phyloP scores from a whole-genome alignment of 2,113 vertebrate species.

The Ancistrus triradiatus region DNA sequence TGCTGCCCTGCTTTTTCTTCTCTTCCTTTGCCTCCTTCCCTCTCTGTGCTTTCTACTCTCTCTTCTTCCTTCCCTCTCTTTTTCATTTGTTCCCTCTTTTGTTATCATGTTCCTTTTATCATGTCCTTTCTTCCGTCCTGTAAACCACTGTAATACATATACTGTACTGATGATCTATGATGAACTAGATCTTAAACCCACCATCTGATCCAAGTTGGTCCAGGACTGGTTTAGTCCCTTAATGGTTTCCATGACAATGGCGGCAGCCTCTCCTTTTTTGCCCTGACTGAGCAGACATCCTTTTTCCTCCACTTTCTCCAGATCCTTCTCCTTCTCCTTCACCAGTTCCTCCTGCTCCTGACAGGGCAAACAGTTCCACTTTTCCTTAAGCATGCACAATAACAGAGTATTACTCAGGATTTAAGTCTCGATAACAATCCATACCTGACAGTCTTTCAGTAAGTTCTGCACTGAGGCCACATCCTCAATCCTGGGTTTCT shows the following conservation, averaged over 20 bases:
- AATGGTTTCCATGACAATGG: conserved; percentile 74
- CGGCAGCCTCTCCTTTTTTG: conserved; percentile 83
- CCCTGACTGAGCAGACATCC: conserved; percentile 84
- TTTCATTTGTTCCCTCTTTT: too few relatives aligned
- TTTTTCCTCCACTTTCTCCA: conserved; percentile 82
- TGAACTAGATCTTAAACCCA: conserved; percentile 53
- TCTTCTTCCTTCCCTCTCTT: too few relatives aligned
- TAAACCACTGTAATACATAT: too few relatives aligned
- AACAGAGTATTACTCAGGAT: background rate
- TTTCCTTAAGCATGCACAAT: background rate
- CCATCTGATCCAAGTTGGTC: conserved; percentile 85
- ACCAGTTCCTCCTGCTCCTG: conserved; percentile 89
- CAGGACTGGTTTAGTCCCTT: conserved; percentile 83
- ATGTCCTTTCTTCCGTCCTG: too few relatives aligned
- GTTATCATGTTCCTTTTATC: too few relatives aligned
- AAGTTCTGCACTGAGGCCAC: conserved; percentile 84
- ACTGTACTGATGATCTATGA: too few relatives aligned
- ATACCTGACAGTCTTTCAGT: conserved; percentile 89
- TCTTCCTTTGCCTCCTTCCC: too few relatives aligned
- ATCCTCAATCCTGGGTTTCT: conserved; percentile 83
- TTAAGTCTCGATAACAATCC: background rate
- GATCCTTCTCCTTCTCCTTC: conserved; percentile 86
- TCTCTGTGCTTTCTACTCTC: too few relatives aligned
- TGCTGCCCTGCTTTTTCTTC: too few relatives aligned
- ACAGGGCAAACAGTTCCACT: conserved; percentile 9